Base-by-base conservation (phyloP, 1,140 invertebrate genomes). In the Pectinophora gossypiella region DNA sequence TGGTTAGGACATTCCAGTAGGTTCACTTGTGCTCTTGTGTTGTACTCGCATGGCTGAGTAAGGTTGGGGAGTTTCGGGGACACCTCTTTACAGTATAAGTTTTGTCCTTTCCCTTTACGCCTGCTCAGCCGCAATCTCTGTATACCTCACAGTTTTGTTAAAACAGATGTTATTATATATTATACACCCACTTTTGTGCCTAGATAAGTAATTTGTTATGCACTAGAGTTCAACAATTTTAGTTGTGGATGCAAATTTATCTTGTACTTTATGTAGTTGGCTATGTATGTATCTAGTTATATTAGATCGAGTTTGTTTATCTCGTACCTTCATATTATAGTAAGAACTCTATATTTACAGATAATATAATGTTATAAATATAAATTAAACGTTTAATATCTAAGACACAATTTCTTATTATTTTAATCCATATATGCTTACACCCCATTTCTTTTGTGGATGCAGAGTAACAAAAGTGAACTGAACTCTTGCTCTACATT, bases 291-390 rank as follows among this genome's bases (percentile, higher is more conserved):
- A 59, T 58, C 53, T 77, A 79, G 66, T 76, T 70, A 74, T 78
- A 76, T 74, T 72, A 78, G 72, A 82, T 69, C 66, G 76, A 76
- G 77, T 85, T 75, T 76, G 70, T 76, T 80, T 76, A 78, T 77
- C 76, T 80, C 75, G 71, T 75, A 74, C 54, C 62, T 85, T 73
- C 61, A 76, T 81, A 82, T 76, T 71, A 81, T 73, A 78, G 54
- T 85, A 85, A 82, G 72, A 84, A 83, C 75, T 78, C 76, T 87
- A 87, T 87, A 87, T 85, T 85, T 85, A 85, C 82, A 87, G 61
- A 85, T 87, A 85, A 84, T 85, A 87, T 85, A 85, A 85, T 87
- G 82, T 85, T 85, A 85, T 75, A 85, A 79, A 84, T 81, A 83
- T 72, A 83, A 85, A 87, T 76, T 81, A 85, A 85, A 85, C 76